These are phyloP conservation scores for Tribolium madens DNA, from an alignment of 1,140 invertebrate genomes.

Conservation along the genomic window DNA sequence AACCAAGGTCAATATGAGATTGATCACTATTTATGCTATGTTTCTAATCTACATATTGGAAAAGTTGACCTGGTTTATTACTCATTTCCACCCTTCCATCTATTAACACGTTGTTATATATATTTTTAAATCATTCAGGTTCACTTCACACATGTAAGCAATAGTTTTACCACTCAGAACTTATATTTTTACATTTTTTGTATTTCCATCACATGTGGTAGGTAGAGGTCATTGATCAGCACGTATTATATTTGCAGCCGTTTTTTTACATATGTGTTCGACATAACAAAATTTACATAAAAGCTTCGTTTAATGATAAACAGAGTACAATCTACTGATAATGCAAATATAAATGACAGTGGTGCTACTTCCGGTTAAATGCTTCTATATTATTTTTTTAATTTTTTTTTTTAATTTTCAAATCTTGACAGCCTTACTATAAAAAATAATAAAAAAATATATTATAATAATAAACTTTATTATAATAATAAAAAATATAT, in stretches of 20 bases:
- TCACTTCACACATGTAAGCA: not conserved
- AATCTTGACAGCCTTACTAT: too few relatives aligned
- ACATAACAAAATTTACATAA: not conserved
- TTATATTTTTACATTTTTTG: not conserved
- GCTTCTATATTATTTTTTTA: too few relatives aligned
- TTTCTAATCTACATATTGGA: conserved; percentile 31
- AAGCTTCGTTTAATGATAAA: not conserved
- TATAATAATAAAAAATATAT: too few relatives aligned
- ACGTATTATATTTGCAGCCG: too few relatives aligned
- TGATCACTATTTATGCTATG: conserved; percentile 28
- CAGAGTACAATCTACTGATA: not conserved
- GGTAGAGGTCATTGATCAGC: too few relatives aligned
- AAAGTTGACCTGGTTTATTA: conserved; percentile 5
- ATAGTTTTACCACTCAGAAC: not conserved
- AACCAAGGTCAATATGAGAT: conserved; percentile 28
- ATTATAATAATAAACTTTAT: too few relatives aligned
- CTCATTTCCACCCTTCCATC: conserved; percentile 19
- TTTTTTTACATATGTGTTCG: too few relatives aligned
- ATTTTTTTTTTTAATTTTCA: too few relatives aligned
- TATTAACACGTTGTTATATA: not conserved
- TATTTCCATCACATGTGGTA: not conserved
- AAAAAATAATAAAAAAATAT: too few relatives aligned
- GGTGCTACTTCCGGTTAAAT: too few relatives aligned
- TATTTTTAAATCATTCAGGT: not conserved
- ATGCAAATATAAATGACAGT: too few relatives aligned